Evolutionary conservation across 1,140 invertebrate genomes (phyloP), one percentile per base, ranked within the genome.

Genomic region (Drosophila bipectinata): DNA sequence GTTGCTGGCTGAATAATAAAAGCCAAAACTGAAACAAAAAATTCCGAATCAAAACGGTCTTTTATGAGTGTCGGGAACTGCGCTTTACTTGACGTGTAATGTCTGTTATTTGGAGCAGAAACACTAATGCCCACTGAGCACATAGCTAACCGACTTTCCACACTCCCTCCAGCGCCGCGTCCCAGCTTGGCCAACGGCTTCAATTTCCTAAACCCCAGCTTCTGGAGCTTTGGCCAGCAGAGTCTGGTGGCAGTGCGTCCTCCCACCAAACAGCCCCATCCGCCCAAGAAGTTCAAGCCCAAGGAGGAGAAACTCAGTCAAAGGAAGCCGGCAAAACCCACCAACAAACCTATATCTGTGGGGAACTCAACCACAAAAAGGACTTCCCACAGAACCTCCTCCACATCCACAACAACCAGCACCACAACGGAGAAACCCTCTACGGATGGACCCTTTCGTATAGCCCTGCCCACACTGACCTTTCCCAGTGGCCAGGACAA

Each of bases 281-380:
- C 92, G 47, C 92, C 93, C 24, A 93, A 92, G 77, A 93, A 93
- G 60, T 93, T 92, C 68, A 91, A 90, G 12, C 85, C 90, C 28
- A 92, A 92, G 37, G 92, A 93, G 14, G 92, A 92, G 39, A 92
- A 92, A 37, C 72, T 79, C 3, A 90, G 72, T 15, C 91, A 91
- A 45, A 90, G 85, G 9, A 92, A 92, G 28, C 88, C 52, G 12
- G 6, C 39, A 7, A 88, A 87, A 48, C 57, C 66, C 4, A 72
- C 78, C 21, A 52, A 9, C 3, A 87, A 88, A 12, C 79, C 78
- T 18, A 28, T 48, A 32, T 32, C 48, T 18, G 8, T 8, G 0
- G 34, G 34, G 12, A 69, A 55, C 18, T 9, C 62, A 1, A 73
- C 26, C 12, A 39, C 63, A 18, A 56, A n/a, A 18, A 69, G 34